These are phyloP conservation scores for Maconellicoccus hirsutus DNA, from an alignment of 1,140 invertebrate species.

Conservation along the genomic window DNA sequence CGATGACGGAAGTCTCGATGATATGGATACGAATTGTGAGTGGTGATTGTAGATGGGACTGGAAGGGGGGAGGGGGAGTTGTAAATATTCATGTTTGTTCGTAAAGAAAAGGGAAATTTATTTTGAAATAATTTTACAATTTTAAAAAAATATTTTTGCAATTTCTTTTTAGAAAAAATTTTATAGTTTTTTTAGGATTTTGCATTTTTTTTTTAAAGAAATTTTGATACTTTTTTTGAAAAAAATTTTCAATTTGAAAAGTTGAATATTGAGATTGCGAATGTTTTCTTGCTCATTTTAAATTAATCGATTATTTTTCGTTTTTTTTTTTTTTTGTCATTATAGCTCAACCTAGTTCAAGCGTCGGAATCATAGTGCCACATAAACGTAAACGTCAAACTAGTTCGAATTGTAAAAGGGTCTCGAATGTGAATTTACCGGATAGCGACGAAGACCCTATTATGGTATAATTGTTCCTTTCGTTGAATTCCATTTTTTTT, in stretches of 20 bases:
- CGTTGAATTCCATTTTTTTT: constrained; percentile 15
- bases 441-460: constrained; percentile 34
- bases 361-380: constrained; percentile 13
- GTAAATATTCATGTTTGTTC: not conserved
- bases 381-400: constrained; percentile 25
- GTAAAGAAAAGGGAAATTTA: not conserved
- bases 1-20: constrained; percentile 48
- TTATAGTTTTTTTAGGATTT: not conserved
- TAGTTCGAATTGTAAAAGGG: constrained; percentile 23
- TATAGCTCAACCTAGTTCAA: not conserved
- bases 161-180: not conserved
- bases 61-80: not conserved
- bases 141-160: not conserved
- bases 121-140: not conserved
- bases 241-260: no score
- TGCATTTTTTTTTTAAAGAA: not conserved
- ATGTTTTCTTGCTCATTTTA: not conserved
- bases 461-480: constrained; percentile 31
- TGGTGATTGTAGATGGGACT: not conserved
- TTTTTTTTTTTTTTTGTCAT: not conserved
- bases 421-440: constrained; percentile 22
- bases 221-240: not conserved
- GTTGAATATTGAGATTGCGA: no score
- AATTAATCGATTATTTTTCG: not conserved
- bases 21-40: constrained; percentile 33